Conservation (phyloP, 2,888 invertebrate species). For the Cloeon dipterum region DNA sequence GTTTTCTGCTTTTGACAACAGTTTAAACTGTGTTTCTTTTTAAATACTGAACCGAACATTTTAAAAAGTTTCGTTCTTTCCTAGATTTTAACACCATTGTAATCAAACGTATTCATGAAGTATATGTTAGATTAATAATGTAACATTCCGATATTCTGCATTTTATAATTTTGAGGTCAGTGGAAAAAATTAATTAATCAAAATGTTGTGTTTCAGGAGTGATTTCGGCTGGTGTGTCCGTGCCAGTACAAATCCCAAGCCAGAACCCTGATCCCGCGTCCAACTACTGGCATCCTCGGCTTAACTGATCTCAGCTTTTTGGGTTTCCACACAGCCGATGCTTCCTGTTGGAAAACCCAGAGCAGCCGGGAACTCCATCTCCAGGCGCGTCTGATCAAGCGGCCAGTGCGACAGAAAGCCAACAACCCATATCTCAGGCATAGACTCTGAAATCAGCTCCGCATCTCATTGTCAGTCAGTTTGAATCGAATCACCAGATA, state of each 20-base stretch:
- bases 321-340: slow-evolving; percentile 59
- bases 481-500: too few species aligned
- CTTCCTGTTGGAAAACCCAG: slow-evolving; percentile 22
- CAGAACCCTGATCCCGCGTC: slow-evolving; percentile 53
- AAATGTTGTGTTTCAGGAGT: slow-evolving; percentile 60
- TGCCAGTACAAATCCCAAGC: slow-evolving; percentile 78
- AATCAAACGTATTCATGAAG: too few species aligned
- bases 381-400: slow-evolving; percentile 18
- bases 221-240: slow-evolving; percentile 79
- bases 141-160: too few species aligned
- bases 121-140: too few species aligned
- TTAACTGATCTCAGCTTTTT: slow-evolving; percentile 84
- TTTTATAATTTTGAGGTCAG: too few species aligned
- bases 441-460: too few species aligned
- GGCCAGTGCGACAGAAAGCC: slow-evolving; percentile 11
- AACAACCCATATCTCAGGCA: background rate
- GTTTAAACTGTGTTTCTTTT: background rate
- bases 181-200: too few species aligned
- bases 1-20: too few species aligned
- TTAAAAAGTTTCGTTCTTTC: too few species aligned
- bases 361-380: slow-evolving; percentile 18
- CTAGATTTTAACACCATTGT: too few species aligned
- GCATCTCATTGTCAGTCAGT: too few species aligned
- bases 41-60: too few species aligned
- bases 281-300: slow-evolving; percentile 78